Evolutionary conservation across 2,888 invertebrate species (phyloP).

Genomic region (Diplazon laetatorius): DNA sequence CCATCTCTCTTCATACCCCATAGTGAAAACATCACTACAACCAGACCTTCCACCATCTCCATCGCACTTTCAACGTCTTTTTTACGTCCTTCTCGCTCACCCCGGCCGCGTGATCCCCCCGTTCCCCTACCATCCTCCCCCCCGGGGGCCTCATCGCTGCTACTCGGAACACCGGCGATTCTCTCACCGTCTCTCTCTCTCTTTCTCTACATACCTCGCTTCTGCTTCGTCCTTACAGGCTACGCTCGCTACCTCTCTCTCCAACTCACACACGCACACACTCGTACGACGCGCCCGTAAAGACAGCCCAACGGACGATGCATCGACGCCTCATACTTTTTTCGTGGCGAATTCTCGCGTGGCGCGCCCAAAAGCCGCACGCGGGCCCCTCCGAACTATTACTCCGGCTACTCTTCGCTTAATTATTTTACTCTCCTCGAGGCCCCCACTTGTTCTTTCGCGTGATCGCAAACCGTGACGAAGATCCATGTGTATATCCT

Average conservation of each 20-base stretch:
- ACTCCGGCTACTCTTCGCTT: constrained; percentile 51
- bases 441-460: constrained; percentile 45
- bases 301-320: too few species aligned
- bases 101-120: too few species aligned
- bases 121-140: neutral
- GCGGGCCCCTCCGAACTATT: constrained; percentile 58
- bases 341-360: constrained; percentile 62
- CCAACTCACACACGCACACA: neutral
- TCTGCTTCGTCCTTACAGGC: constrained; percentile 4
- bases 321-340: constrained; percentile 62
- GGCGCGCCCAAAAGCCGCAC: constrained; percentile 61
- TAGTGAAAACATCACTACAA: constrained; percentile 14
- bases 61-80: constrained; percentile 31
- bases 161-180: constrained; percentile 1
- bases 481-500: constrained; percentile 5
- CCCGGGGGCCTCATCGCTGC: neutral
- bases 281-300: constrained; percentile 6
- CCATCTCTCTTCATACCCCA: constrained; percentile 22
- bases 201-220: neutral
- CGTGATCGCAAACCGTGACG: constrained; percentile 53
- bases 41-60: constrained; percentile 34
- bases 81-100: neutral
- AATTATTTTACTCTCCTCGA: constrained; percentile 50
- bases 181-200: constrained; percentile 31
- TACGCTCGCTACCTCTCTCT: neutral